These are phyloP conservation scores for Oreochromis aureus DNA, from an alignment of 2,113 vertebrate genomes.

Conservation along the genomic window DNA sequence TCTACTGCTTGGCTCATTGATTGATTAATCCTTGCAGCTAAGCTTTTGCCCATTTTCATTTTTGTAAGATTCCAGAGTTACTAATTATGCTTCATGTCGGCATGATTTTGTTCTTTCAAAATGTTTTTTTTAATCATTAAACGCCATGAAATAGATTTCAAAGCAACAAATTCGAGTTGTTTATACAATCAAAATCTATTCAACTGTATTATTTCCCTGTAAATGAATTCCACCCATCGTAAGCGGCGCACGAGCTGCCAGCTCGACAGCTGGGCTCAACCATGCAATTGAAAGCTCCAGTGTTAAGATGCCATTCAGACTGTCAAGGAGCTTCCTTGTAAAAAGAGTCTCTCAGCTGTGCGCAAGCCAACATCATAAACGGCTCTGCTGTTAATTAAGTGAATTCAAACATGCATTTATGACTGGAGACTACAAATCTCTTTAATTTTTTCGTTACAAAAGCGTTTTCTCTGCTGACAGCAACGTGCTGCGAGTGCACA, in stretches of 20 bases:
- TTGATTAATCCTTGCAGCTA: not conserved
- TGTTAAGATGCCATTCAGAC: not conserved
- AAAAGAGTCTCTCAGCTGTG: not conserved
- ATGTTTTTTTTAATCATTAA: not conserved
- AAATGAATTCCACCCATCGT: not conserved
- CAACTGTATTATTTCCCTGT: not conserved
- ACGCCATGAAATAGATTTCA: not conserved
- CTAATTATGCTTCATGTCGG: not conserved
- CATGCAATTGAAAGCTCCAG: not conserved
- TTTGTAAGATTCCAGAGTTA: not conserved
- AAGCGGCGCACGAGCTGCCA: not conserved
- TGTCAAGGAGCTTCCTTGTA: not conserved
- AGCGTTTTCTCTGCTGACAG: not conserved
- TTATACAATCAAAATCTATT: not conserved
- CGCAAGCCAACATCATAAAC: not conserved
- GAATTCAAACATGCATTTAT: slow-evolving; percentile 1
- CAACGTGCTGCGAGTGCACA: not conserved
- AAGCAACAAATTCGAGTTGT: not conserved
- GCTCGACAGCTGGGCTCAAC: slow-evolving; percentile 3
- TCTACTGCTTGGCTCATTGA: not conserved
- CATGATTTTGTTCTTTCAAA: not conserved
- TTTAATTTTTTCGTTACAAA: not conserved
- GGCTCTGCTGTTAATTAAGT: not conserved
- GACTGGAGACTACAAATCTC: not conserved
- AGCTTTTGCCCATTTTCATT: not conserved